Conservation (phyloP, 2,113 vertebrate genomes). For the Picathartes gymnocephalus region DNA sequence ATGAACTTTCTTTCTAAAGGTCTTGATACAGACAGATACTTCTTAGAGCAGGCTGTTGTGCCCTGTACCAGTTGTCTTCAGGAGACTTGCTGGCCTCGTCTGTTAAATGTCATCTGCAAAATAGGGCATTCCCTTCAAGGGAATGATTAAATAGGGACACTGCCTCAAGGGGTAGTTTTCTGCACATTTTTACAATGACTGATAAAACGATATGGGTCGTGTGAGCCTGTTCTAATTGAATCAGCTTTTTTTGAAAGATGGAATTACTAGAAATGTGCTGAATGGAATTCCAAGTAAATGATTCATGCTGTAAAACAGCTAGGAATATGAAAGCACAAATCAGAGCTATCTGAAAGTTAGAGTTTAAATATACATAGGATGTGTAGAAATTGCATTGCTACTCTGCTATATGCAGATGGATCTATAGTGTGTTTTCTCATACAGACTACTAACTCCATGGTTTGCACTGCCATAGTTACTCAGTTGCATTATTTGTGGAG, state of each 20-base stretch:
- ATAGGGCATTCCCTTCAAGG: conserved; percentile 53
- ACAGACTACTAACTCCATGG: not conserved
- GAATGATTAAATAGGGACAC: conserved; percentile 52
- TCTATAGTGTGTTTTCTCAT: not conserved
- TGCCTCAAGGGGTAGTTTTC: conserved; percentile 51
- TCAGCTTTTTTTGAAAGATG: conserved; percentile 47
- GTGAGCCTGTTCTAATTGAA: conserved; percentile 54
- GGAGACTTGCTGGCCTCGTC: conserved; percentile 42
- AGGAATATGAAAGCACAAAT: conserved; percentile 6
- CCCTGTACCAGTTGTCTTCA: not conserved
- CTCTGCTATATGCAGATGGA: not conserved
- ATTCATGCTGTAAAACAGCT: not conserved
- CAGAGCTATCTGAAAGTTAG: not conserved
- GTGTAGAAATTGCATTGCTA: not conserved
- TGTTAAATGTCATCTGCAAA: conserved; percentile 56
- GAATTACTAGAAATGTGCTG: conserved; percentile 46
- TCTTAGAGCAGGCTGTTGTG: not conserved
- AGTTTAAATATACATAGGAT: not conserved
- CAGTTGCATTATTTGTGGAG: not conserved
- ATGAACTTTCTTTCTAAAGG: not conserved
- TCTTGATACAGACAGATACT: not conserved
- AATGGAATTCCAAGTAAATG: conserved; percentile 55
- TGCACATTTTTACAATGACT: conserved; percentile 43
- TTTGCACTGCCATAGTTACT: not conserved
- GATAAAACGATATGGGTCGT: conserved; percentile 64